Percentiles rank a stretch among this genome's conserved stretches.
These are phyloP conservation scores for Nemotelus nigrinus DNA, from an alignment of 2,888 invertebrate genomes.

Conservation along the genomic window DNA sequence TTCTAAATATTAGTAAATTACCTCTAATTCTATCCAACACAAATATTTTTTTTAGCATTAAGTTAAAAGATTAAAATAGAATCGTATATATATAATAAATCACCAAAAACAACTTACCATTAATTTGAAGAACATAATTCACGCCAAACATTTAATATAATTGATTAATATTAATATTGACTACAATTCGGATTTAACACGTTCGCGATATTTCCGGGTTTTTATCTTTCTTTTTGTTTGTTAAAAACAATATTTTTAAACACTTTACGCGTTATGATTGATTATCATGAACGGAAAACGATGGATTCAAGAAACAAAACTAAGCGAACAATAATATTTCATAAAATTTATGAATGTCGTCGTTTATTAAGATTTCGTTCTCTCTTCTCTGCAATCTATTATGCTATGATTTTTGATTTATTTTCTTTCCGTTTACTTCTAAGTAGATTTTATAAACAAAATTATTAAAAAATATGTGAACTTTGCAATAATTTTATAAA, in stretches of 20 bases:
- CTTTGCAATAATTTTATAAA: background rate
- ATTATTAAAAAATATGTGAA: background rate
- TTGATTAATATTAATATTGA: background rate
- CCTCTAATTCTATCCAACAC: no score
- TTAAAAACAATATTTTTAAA: background rate
- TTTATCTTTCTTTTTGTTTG: background rate
- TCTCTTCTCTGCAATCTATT: no score
- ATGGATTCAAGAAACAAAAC: background rate
- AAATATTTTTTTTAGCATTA: background rate
- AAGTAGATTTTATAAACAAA: background rate
- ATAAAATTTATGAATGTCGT: constrained; percentile 18
- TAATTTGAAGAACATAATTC: constrained; percentile 33
- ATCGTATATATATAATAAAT: background rate
- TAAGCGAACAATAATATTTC: constrained; percentile 8
- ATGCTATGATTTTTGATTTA: no score
- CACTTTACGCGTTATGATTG: background rate
- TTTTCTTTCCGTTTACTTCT: background rate
- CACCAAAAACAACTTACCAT: constrained; percentile 16
- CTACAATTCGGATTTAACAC: background rate
- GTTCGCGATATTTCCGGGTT: background rate
- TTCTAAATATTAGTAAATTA: no score
- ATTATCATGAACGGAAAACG: constrained; percentile 10
- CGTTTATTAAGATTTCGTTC: background rate
- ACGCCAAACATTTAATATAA: constrained; percentile 21
- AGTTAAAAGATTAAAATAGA: background rate